Conservation (phyloP, 2,113 vertebrate genomes). For the Saiga tatarica region DNA sequence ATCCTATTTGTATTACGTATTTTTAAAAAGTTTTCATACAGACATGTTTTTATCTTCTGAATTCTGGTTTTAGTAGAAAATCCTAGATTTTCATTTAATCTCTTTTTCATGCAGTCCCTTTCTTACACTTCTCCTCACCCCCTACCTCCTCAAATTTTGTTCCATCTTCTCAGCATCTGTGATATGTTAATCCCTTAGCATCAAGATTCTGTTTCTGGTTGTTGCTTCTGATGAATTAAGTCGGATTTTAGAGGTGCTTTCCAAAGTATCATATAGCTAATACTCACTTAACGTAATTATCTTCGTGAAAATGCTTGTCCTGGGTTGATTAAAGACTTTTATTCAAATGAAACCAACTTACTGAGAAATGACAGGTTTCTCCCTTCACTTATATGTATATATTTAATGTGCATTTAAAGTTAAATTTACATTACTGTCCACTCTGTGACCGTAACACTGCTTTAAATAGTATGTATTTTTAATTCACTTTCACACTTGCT, state of each 20-base stretch:
- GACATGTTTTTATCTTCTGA: not conserved
- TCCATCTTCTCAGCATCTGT: not conserved
- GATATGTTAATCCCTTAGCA: not conserved
- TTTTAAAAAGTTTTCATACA: not conserved
- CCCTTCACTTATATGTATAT: not conserved
- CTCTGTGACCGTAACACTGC: not conserved
- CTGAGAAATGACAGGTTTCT: not conserved
- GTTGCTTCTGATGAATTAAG: conserved; percentile 31
- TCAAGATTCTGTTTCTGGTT: not conserved
- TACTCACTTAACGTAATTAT: not conserved
- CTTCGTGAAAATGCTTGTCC: not conserved
- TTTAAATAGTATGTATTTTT: conserved; percentile 10
- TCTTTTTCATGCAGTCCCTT: not conserved
- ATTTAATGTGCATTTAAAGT: not conserved
- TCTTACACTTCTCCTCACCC: not conserved
- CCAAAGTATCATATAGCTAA: not conserved
- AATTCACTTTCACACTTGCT: not conserved
- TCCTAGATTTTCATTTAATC: not conserved
- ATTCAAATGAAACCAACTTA: not conserved
- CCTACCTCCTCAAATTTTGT: not conserved
- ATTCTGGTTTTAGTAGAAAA: not conserved
- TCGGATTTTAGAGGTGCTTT: not conserved
- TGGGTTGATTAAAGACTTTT: not conserved
- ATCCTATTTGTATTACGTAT: not conserved
- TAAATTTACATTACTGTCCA: not conserved